phyloP scores from a whole-genome alignment of 2,888 invertebrate species.

The Dione juno region DNA sequence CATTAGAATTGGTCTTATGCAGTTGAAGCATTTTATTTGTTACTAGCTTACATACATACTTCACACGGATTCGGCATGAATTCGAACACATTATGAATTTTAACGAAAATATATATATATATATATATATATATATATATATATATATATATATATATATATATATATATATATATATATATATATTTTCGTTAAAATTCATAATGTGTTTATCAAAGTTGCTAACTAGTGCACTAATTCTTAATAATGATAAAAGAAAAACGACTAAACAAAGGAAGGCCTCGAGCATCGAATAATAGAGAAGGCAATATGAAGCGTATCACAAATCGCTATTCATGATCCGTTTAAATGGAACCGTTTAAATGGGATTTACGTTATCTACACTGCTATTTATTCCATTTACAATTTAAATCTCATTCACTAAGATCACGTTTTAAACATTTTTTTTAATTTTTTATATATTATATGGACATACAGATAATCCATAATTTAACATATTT shows the following conservation, averaged over 20 bases:
- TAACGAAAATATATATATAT: too few species aligned
- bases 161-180: too few species aligned
- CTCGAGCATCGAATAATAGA: constrained; percentile 55
- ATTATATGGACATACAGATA: too few species aligned
- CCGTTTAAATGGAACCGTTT: constrained; percentile 57
- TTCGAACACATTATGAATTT: not conserved
- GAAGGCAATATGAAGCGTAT: constrained; percentile 52
- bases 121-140: too few species aligned
- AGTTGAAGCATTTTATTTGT: too few species aligned
- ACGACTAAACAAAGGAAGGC: constrained; percentile 39
- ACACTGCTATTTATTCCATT: constrained; percentile 22
- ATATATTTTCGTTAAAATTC: not conserved
- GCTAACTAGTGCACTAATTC: constrained; percentile 18
- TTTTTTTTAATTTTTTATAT: not conserved
- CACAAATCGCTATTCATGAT: constrained; percentile 60
- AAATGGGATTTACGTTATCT: constrained; percentile 54
- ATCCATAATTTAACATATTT: too few species aligned
- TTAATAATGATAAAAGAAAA: constrained; percentile 35
- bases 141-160: too few species aligned
- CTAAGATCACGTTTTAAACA: not conserved
- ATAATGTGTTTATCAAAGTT: not conserved
- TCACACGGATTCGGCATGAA: too few species aligned
- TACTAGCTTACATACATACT: too few species aligned
- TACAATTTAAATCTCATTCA: not conserved
- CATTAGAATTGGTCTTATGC: too few species aligned